Percentiles rank a stretch among this genome's conserved stretches.
Conservation (phyloP, 2,888 invertebrate species). For the Ephialtes manifestator region DNA sequence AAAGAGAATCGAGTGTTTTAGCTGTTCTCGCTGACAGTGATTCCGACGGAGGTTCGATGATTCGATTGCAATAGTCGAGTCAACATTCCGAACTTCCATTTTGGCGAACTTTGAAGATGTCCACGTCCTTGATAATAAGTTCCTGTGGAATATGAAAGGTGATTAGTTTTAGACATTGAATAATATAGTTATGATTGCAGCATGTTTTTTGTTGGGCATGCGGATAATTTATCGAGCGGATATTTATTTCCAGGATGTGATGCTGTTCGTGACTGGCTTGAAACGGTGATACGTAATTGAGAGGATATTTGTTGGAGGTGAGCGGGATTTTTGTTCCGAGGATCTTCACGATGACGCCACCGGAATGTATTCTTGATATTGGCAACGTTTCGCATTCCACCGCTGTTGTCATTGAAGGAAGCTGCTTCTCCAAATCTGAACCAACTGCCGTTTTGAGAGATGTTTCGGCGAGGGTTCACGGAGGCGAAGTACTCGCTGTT, state of each 20-base stretch:
- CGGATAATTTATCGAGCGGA: neutral
- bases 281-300: neutral
- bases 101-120: neutral
- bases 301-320: neutral
- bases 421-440: constrained; percentile 80
- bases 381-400: constrained; percentile 94
- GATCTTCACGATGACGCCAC: constrained; percentile 89
- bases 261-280: neutral
- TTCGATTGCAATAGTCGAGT: neutral
- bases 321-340: constrained; percentile 43
- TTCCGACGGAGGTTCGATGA: neutral
- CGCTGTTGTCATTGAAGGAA: constrained; percentile 80
- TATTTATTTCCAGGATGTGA: constrained; percentile 47
- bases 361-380: constrained; percentile 95
- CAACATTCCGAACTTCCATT: neutral
- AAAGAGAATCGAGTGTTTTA: neutral
- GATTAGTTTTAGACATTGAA: neutral
- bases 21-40: neutral
- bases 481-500: constrained; percentile 97
- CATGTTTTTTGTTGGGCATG: neutral
- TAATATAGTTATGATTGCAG: neutral
- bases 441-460: constrained; percentile 94
- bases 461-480: constrained; percentile 95
- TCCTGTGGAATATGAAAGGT: neutral
- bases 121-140: neutral